Evolutionary conservation across 1,140 invertebrate genomes (phyloP).

Genomic region (Thalassaphorura encarpata): DNA sequence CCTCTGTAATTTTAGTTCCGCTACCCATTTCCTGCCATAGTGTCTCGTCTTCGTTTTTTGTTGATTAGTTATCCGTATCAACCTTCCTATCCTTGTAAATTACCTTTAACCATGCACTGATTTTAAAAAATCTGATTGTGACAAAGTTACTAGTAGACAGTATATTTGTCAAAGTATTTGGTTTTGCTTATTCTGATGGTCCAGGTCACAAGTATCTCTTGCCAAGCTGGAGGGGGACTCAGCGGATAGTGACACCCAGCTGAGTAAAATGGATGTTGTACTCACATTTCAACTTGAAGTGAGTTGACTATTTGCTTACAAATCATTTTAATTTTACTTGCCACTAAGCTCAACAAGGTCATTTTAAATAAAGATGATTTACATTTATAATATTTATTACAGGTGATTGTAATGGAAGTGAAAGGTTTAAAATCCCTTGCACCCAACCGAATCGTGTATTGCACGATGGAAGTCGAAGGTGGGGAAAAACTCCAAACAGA

Average conservation of each 20-base stretch:
- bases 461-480: slow-evolving; percentile 99
- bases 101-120: neutral
- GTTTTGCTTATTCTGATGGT: slow-evolving; percentile 33
- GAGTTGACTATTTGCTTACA: slow-evolving; percentile 33
- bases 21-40: neutral
- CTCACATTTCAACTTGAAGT: slow-evolving; percentile 94
- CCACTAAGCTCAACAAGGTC: too few relatives aligned
- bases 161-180: slow-evolving; percentile 29
- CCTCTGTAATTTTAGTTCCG: too few relatives aligned
- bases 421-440: slow-evolving; percentile 93
- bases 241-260: slow-evolving; percentile 77
- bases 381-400: slow-evolving; percentile 31
- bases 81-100: too few relatives aligned
- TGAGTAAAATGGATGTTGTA: slow-evolving; percentile 94
- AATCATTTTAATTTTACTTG: neutral
- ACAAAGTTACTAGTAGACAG: slow-evolving; percentile 3
- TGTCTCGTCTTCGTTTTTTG: neutral
- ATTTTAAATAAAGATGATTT: too few relatives aligned
- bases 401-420: slow-evolving; percentile 97
- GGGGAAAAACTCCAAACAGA: slow-evolving; percentile 98
- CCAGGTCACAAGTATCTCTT: slow-evolving; percentile 82
- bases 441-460: slow-evolving; percentile 96
- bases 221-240: slow-evolving; percentile 84
- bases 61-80: neutral
- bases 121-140: neutral